phyloP scores from a whole-genome alignment of 2,113 vertebrate genomes.

The Donacobius atricapilla region DNA sequence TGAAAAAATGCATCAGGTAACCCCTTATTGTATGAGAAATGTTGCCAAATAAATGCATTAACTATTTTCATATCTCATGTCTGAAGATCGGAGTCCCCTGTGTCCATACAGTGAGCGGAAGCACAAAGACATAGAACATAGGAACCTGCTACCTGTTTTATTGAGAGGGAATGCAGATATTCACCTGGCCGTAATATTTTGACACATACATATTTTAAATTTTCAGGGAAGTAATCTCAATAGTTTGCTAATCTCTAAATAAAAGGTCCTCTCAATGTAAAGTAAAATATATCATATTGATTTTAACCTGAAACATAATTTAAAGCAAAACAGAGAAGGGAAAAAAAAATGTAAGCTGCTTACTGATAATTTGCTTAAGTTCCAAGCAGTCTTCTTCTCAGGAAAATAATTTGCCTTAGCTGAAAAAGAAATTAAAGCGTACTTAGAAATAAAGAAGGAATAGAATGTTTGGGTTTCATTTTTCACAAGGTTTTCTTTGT shows the following conservation, averaged over 20 bases:
- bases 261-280: neutral
- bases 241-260: neutral
- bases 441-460: slow-evolving; percentile 24
- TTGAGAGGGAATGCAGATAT: neutral
- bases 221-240: neutral
- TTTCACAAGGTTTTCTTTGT: neutral
- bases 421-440: slow-evolving; percentile 38
- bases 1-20: neutral
- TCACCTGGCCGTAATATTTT: neutral
- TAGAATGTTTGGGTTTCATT: neutral
- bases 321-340: neutral
- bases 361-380: slow-evolving; percentile 31
- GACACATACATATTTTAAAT: neutral
- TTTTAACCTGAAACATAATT: slow-evolving; percentile 25
- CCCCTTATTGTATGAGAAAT: neutral
- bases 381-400: slow-evolving; percentile 51
- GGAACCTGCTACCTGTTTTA: neutral
- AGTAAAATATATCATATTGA: slow-evolving; percentile 12
- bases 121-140: neutral
- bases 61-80: neutral
- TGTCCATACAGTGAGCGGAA: neutral
- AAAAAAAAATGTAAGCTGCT: neutral
- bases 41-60: neutral
- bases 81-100: neutral
- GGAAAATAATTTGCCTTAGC: slow-evolving; percentile 35